Evolutionary conservation across 2,113 vertebrate genomes (phyloP).

Genomic region (Egretta garzetta): DNA sequence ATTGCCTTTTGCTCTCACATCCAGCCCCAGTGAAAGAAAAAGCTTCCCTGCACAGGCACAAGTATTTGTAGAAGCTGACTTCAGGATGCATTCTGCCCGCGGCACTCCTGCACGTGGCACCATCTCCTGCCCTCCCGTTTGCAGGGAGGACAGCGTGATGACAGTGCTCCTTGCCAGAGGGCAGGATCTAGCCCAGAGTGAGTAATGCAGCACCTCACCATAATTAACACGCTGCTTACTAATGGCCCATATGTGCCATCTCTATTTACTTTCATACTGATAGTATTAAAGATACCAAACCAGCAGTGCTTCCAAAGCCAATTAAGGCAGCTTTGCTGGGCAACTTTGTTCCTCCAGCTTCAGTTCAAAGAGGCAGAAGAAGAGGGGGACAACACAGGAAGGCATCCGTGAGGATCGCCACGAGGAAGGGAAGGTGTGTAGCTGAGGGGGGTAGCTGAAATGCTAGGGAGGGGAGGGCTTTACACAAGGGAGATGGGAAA

Average conservation of each 20-base stretch:
- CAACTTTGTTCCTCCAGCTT: background rate
- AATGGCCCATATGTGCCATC: conserved; percentile 23
- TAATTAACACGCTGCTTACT: conserved; percentile 38
- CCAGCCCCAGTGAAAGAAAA: background rate
- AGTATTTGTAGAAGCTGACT: background rate
- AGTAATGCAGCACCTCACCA: conserved; percentile 34
- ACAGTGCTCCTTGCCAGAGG: background rate
- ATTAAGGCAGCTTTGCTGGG: background rate
- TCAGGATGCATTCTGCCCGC: fast-evolving
- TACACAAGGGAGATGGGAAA: background rate
- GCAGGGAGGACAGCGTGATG: background rate
- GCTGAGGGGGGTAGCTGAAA: background rate
- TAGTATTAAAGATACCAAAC: background rate
- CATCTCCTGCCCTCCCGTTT: background rate
- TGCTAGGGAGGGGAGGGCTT: background rate
- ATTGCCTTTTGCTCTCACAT: background rate
- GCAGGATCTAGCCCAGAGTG: conserved; percentile 26
- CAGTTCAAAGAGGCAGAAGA: background rate
- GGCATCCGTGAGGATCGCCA: background rate
- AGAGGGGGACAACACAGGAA: background rate
- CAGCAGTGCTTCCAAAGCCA: background rate
- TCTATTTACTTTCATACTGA: conserved; percentile 13
- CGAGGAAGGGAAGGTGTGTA: background rate
- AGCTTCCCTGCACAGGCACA: background rate
- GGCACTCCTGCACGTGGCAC: background rate